Evolutionary conservation across 2,113 vertebrate genomes (phyloP).

Genomic region (Hoplias malabaricus): DNA sequence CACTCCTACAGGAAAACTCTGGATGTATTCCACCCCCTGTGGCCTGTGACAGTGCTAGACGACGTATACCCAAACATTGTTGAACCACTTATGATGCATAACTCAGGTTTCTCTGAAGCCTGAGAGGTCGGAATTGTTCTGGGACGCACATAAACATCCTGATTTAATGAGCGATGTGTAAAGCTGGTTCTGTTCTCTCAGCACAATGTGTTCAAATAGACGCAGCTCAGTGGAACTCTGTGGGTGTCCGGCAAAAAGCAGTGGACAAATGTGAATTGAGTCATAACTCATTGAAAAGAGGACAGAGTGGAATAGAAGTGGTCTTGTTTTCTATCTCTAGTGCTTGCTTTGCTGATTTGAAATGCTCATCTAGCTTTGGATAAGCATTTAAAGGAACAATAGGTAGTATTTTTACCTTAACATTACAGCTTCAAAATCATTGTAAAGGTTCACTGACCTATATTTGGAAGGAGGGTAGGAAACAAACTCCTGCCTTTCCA

Average conservation of each 20-base stretch:
- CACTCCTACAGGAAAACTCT: no score
- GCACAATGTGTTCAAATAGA: slow-evolving; percentile 43
- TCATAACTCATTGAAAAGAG: slow-evolving; percentile 66
- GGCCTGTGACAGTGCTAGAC: not conserved
- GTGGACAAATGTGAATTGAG: slow-evolving; percentile 66
- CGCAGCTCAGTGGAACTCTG: slow-evolving; percentile 54
- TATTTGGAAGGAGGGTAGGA: no score
- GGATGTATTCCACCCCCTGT: no score
- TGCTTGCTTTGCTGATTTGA: not conserved
- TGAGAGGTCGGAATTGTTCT: slow-evolving; percentile 30
- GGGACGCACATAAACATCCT: slow-evolving; percentile 20
- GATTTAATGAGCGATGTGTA: slow-evolving; percentile 31
- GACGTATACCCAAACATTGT: not conserved
- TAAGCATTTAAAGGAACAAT: no score
- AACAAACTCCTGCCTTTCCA: no score
- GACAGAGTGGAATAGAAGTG: slow-evolving; percentile 33
- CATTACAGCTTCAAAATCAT: no score
- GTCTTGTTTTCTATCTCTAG: slow-evolving; percentile 40
- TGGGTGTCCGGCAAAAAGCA: slow-evolving; percentile 56
- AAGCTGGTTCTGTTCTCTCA: slow-evolving; percentile 45
- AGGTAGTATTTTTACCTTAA: no score
- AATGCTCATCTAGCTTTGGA: not conserved
- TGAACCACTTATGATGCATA: not conserved
- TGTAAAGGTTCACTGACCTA: no score
- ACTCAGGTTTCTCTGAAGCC: not conserved